These are phyloP conservation scores for Progne subis DNA, from an alignment of 2,113 vertebrate species.

Conservation along the genomic window DNA sequence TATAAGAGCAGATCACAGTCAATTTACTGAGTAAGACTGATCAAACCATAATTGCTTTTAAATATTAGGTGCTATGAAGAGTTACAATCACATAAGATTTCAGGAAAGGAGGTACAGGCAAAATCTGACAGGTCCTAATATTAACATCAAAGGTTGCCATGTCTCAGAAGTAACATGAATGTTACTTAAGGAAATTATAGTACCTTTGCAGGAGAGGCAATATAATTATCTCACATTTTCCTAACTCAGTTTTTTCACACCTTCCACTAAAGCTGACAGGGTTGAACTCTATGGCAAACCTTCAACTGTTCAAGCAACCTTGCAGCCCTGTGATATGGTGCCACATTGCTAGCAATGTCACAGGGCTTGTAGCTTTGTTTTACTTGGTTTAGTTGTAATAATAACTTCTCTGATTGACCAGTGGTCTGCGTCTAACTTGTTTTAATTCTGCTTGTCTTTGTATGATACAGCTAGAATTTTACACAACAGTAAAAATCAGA, in stretches of 20 bases:
- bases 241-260: neutral
- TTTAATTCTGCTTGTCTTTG: neutral
- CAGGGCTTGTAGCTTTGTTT: neutral
- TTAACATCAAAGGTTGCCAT: neutral
- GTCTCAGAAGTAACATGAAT: neutral
- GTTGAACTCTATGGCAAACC: rapidly evolving
- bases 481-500: neutral
- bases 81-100: neutral
- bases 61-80: neutral
- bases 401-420: neutral
- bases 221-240: neutral
- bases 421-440: neutral
- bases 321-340: neutral
- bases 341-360: neutral
- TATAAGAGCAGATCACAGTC: neutral
- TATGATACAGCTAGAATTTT: neutral
- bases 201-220: neutral
- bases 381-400: neutral
- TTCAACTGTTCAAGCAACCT: neutral
- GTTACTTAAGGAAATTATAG: neutral
- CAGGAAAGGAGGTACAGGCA: neutral
- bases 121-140: neutral
- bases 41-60: neutral
- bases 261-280: neutral
- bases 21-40: neutral